These are phyloP conservation scores for Helobdella robusta DNA, from an alignment of 2,888 invertebrate species.

Conservation along the genomic window DNA sequence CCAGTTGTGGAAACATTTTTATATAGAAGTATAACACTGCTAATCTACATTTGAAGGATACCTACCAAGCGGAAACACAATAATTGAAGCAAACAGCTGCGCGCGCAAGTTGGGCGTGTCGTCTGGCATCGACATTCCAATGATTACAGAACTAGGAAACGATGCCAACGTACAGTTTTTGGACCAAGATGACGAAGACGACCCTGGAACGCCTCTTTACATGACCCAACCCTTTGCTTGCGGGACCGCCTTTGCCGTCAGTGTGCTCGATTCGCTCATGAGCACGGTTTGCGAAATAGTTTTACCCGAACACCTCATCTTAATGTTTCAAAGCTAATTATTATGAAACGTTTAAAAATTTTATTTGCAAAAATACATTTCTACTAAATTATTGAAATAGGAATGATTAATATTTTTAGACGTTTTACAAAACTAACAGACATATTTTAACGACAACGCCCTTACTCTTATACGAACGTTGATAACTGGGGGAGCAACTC, in stretches of 20 bases:
- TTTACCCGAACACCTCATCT: no score
- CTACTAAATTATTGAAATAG: no score
- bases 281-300: constrained; percentile 82
- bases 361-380: no score
- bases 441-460: constrained; percentile 99
- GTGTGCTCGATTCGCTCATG: constrained; percentile 98
- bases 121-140: constrained; percentile 88
- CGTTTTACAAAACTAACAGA: constrained; percentile 56
- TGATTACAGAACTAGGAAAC: constrained; percentile 89
- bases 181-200: constrained; percentile 73
- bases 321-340: background rate
- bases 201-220: constrained; percentile 98
- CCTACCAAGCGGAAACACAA: no score
- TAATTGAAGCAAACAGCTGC: constrained; percentile 31
- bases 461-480: constrained; percentile 94
- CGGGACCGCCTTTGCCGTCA: constrained; percentile 99
- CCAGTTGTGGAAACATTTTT: no score
- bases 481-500: constrained; percentile 98
- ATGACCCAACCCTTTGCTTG: constrained; percentile 99
- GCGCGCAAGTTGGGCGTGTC: constrained; percentile 39
- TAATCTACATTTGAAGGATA: no score
- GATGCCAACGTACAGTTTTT: constrained; percentile 85
- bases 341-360: background rate
- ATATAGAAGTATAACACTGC: no score
- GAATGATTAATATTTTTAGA: background rate